These are phyloP conservation scores for Campoplex capitator DNA, from an alignment of 2,888 invertebrate species.

Conservation along the genomic window DNA sequence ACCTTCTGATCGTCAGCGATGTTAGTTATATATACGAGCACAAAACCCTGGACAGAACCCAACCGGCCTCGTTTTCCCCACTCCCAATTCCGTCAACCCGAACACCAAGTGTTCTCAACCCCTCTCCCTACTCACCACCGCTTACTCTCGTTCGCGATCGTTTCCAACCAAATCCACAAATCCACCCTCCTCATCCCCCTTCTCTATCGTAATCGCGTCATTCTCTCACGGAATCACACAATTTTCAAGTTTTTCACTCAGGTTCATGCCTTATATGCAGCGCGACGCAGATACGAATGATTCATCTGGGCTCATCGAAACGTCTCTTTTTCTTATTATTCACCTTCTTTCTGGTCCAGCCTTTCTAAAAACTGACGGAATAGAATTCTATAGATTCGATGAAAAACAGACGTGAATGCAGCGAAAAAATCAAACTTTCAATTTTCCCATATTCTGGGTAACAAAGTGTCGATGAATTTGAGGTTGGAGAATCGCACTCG, in stretches of 20 bases:
- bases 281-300: background rate
- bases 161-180: slow-evolving; percentile 17
- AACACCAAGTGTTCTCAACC: slow-evolving; percentile 3
- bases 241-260: slow-evolving; percentile 23
- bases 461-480: background rate
- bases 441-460: background rate
- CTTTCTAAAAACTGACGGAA: background rate
- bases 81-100: slow-evolving; percentile 29
- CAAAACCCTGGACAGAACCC: slow-evolving; percentile 59
- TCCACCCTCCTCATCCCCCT: background rate
- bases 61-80: slow-evolving; percentile 49
- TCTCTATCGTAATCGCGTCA: background rate
- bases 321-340: background rate
- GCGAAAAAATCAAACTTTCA: background rate
- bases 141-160: background rate
- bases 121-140: background rate
- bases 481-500: background rate
- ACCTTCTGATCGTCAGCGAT: slow-evolving; percentile 15
- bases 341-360: too few species aligned
- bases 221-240: slow-evolving; percentile 11
- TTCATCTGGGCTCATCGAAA: background rate
- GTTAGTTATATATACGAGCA: background rate
- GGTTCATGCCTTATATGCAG: background rate
- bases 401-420: background rate
- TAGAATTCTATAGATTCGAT: too few species aligned